phyloP scores from a whole-genome alignment of 2,888 invertebrate species.

The Dryadula phaetusa region DNA sequence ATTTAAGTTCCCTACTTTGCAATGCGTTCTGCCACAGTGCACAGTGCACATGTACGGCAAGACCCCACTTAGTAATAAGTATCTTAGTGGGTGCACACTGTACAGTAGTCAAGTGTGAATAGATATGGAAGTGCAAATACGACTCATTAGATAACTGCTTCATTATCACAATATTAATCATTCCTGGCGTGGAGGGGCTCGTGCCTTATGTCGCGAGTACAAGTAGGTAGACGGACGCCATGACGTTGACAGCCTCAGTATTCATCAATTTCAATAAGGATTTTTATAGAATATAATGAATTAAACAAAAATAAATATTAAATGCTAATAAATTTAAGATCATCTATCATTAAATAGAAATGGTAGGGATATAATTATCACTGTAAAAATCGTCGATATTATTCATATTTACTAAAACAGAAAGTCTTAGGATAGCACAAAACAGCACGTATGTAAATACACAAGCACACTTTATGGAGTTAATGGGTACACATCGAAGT shows the following conservation, averaged over 20 bases:
- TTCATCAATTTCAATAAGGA: background rate
- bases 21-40: background rate
- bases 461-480: background rate
- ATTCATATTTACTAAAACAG: background rate
- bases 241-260: background rate
- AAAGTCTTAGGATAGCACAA: background rate
- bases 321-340: background rate
- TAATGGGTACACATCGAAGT: background rate
- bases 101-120: conserved; percentile 4
- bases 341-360: background rate
- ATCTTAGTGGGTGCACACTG: background rate
- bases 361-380: background rate
- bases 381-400: background rate
- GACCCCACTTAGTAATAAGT: background rate
- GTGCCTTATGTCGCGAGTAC: background rate
- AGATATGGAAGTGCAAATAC: conserved; percentile 15
- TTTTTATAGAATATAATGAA: background rate
- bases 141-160: conserved; percentile 8
- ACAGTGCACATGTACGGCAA: background rate
- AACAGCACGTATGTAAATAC: background rate
- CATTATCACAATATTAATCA: conserved; percentile 14
- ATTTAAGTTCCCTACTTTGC: background rate
- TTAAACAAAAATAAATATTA: too few species aligned
- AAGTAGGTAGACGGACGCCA: background rate
- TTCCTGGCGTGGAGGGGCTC: background rate